These are phyloP conservation scores for Cheilosia pagana DNA, from an alignment of 2,888 invertebrate species.

Conservation along the genomic window DNA sequence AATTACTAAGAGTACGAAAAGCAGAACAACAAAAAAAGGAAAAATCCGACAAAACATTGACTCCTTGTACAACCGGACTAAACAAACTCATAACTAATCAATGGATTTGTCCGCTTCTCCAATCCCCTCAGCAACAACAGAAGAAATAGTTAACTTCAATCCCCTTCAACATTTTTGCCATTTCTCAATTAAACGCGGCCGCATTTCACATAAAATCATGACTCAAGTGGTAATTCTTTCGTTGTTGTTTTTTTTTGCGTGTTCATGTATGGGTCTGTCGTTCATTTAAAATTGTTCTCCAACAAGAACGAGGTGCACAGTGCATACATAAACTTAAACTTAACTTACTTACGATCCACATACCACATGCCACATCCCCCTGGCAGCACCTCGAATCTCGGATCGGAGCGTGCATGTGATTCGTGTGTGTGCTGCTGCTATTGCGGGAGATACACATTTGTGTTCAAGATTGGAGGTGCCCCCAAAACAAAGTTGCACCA, in stretches of 20 bases:
- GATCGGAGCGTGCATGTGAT: not conserved
- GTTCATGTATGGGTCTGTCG: slow-evolving; percentile 29
- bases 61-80: slow-evolving; percentile 57
- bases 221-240: slow-evolving; percentile 65
- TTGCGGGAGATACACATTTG: slow-evolving; percentile 17
- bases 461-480: slow-evolving; percentile 69
- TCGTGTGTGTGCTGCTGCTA: slow-evolving; percentile 18
- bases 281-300: slow-evolving; percentile 43
- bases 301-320: slow-evolving; percentile 59
- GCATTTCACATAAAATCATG: slow-evolving; percentile 74
- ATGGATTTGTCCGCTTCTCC: slow-evolving; percentile 57
- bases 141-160: slow-evolving; percentile 47
- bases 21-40: not conserved
- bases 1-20: slow-evolving; percentile 28
- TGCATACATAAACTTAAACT: slow-evolving; percentile 67
- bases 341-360: slow-evolving; percentile 56
- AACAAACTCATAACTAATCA: slow-evolving; percentile 72
- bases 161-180: slow-evolving; percentile 74
- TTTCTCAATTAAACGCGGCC: slow-evolving; percentile 73
- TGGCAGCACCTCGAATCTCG: slow-evolving; percentile 13
- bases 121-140: slow-evolving; percentile 18
- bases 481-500: slow-evolving; percentile 73
- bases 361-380: slow-evolving; percentile 5
- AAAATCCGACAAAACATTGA: slow-evolving; percentile 30
- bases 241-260: slow-evolving; percentile 11